These are phyloP conservation scores for Pogonomyrmex californicus DNA, from an alignment of 1,140 invertebrate species.

Conservation along the genomic window DNA sequence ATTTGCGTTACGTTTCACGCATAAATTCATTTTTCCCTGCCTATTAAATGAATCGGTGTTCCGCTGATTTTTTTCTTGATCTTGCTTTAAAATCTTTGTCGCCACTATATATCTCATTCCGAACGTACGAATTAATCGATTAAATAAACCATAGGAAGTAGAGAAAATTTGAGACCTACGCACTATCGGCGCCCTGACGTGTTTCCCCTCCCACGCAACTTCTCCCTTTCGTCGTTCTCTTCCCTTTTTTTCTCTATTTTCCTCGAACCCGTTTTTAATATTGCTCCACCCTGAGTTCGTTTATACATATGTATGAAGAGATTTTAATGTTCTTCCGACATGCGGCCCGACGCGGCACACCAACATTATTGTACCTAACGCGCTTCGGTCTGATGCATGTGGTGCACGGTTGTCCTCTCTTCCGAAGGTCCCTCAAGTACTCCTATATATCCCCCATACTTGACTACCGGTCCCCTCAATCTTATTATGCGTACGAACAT, in stretches of 20 bases:
- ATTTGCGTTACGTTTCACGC: neutral
- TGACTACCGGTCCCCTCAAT: constrained; percentile 35
- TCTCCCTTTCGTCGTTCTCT: neutral
- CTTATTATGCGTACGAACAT: constrained; percentile 49
- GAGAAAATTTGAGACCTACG: constrained; percentile 53
- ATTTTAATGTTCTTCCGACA: constrained; percentile 78
- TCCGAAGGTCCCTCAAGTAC: constrained; percentile 49
- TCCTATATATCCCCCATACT: constrained; percentile 56
- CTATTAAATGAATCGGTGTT: constrained; percentile 12
- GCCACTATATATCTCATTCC: neutral
- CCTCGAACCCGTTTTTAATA: constrained; percentile 75
- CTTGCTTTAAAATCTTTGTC: neutral
- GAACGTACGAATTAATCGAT: neutral
- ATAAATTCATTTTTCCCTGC: neutral
- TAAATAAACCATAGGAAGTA: constrained; percentile 19
- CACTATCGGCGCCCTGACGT: constrained; percentile 22
- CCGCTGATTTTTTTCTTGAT: constrained; percentile 10
- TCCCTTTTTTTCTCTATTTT: constrained; percentile 59
- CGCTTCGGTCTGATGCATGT: constrained; percentile 67
- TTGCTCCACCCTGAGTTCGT: constrained; percentile 67
- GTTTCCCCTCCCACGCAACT: constrained; percentile 16
- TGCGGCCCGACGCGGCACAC: constrained; percentile 63
- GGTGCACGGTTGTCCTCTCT: constrained; percentile 51
- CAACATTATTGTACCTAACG: constrained; percentile 73
- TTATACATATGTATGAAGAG: constrained; percentile 79